These are phyloP conservation scores for Eretmochelys imbricata DNA, from an alignment of 2,113 vertebrate species.

Conservation along the genomic window DNA sequence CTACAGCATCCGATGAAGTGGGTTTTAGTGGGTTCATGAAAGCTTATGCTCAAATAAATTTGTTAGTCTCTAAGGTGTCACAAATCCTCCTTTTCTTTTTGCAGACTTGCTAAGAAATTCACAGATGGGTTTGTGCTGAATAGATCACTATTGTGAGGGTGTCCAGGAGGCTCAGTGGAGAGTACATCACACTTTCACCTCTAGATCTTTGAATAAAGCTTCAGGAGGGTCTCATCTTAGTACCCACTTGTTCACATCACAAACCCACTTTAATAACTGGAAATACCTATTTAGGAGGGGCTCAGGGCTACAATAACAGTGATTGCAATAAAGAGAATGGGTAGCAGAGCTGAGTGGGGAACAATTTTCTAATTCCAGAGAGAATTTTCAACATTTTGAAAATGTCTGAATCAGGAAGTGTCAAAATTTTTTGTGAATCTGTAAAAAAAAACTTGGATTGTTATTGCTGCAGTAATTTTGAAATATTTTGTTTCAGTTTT, in stretches of 20 bases:
- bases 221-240: background rate
- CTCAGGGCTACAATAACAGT: background rate
- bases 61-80: too few relatives aligned
- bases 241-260: background rate
- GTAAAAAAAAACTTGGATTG: conserved; percentile 16
- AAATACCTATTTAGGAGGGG: background rate
- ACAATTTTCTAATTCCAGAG: conserved; percentile 26
- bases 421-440: background rate
- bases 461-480: conserved; percentile 67
- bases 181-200: background rate
- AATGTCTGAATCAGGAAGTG: background rate
- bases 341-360: background rate
- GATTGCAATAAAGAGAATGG: background rate
- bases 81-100: too few relatives aligned
- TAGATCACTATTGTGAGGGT: background rate
- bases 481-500: conserved; percentile 65
- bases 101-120: background rate
- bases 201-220: background rate
- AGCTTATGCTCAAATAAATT: too few relatives aligned
- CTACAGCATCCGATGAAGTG: too few relatives aligned
- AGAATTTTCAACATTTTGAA: conserved; percentile 50
- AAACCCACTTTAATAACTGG: background rate
- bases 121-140: background rate
- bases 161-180: background rate
- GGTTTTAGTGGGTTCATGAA: too few relatives aligned